Evolutionary conservation across 2,113 vertebrate species (phyloP), one percentile per base, ranked within the genome.

Genomic region (Puntigrus tetrazona): DNA sequence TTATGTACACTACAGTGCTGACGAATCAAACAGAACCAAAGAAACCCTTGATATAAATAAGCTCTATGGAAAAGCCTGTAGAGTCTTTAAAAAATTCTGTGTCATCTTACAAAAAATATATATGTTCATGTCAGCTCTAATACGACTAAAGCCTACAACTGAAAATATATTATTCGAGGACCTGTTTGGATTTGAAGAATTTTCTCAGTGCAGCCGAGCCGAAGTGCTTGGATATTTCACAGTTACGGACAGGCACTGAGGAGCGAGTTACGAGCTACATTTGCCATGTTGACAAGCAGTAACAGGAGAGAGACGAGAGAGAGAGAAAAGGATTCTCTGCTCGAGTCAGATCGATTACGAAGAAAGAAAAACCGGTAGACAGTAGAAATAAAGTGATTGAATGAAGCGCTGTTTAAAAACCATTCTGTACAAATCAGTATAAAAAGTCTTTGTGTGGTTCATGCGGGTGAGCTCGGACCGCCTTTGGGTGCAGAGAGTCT

Each of bases 1-100:
- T 94, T 98, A 97, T 98, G 95, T 98, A 98, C 96, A 98, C 96
- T 96, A 98, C 96, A 97, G 96, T 97, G 96, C 96, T 96, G 96
- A 97, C 96, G 95, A 95, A 83, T 88, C 86, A 84, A 67, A 78
- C 47, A 47, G 22, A 87, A 88, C 59, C 73, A 91, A 88, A 84
- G 95, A 94, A 78, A 78, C 52, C 84, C 90, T 88, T 93, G 93
- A 93, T 96, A 98, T 98, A 98, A 98, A 98, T 97, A 97, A 97
- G 95, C 94, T 96, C 95, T 96, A 95, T 95, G 95, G 95, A 97
- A 96, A 92, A 94, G 94, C 94, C 94, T 94, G 94, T 78, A 77
- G 95, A 95, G 94, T 95, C 93, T 93, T 95, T 94, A 93, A 95
- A 94, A 95, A 95, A 96, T 94, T 95, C 95, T 96, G 80, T 84